Conservation (phyloP, 1,140 invertebrate genomes). For the Periplaneta americana region DNA sequence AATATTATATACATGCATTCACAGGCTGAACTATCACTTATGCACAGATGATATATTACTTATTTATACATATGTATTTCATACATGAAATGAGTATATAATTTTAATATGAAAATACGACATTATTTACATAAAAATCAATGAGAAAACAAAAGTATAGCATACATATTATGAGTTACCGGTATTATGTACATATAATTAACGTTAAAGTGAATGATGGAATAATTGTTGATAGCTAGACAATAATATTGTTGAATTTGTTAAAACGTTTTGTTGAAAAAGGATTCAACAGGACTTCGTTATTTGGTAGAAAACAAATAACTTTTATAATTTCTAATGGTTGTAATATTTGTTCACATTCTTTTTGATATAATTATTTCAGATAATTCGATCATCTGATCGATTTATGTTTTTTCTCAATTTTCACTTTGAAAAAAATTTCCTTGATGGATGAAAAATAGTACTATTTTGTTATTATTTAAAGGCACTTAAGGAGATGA, state of each 20-base stretch:
- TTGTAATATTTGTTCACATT: background rate
- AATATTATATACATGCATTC: background rate
- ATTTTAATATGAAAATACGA: constrained; percentile 1
- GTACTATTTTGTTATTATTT: background rate
- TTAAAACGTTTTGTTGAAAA: background rate
- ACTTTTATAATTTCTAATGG: background rate
- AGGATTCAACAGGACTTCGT: background rate
- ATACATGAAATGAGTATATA: background rate
- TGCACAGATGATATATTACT: background rate
- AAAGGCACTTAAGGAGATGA: background rate
- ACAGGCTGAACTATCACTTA: background rate
- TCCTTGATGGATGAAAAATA: background rate
- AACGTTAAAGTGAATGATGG: background rate
- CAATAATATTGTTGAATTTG: constrained; percentile 8
- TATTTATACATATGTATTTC: background rate
- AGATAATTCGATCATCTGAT: background rate
- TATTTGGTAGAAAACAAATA: background rate
- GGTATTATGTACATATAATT: background rate
- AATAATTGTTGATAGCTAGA: constrained; percentile 8
- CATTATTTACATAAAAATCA: background rate
- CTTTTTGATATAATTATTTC: background rate
- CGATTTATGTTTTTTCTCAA: background rate
- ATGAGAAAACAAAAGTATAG: background rate
- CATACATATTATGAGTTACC: background rate
- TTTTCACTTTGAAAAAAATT: background rate